Conservation (phyloP, 2,797 vertebrate genomes). For the Limosa lapponica region DNA sequence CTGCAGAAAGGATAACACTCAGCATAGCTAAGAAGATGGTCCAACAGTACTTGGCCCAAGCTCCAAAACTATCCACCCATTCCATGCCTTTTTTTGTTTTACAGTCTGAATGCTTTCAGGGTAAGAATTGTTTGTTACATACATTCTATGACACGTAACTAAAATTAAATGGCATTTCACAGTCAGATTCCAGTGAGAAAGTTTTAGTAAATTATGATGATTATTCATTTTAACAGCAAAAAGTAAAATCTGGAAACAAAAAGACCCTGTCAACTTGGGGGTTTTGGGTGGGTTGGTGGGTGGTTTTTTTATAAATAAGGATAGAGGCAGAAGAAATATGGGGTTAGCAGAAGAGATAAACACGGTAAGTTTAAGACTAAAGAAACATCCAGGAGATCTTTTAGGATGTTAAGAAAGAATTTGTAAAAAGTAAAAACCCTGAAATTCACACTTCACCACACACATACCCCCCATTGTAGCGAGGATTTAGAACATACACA, state of each 20-base stretch:
- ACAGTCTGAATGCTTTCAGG: not conserved
- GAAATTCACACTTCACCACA: not conserved
- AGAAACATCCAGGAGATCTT: not conserved
- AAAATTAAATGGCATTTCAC: not conserved
- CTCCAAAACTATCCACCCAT: not conserved
- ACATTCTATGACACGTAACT: not conserved
- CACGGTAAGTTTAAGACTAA: not conserved
- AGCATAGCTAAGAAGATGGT: not conserved
- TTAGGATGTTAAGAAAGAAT: not conserved
- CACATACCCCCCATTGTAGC: fast-evolving
- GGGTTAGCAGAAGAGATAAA: not conserved
- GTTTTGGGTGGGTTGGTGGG: not conserved
- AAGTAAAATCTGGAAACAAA: not conserved
- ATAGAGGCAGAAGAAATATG: not conserved
- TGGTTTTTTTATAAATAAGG: not conserved
- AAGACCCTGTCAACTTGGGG: not conserved
- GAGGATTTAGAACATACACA: not conserved
- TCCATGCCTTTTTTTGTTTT: not conserved
- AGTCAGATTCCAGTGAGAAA: not conserved
- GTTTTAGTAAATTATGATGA: not conserved
- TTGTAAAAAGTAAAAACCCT: not conserved
- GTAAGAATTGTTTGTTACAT: not conserved
- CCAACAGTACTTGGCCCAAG: not conserved
- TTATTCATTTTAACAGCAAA: not conserved
- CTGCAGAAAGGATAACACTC: not conserved